phyloP scores from a whole-genome alignment of 2,797 vertebrate genomes.

The Delichon dasypus region DNA sequence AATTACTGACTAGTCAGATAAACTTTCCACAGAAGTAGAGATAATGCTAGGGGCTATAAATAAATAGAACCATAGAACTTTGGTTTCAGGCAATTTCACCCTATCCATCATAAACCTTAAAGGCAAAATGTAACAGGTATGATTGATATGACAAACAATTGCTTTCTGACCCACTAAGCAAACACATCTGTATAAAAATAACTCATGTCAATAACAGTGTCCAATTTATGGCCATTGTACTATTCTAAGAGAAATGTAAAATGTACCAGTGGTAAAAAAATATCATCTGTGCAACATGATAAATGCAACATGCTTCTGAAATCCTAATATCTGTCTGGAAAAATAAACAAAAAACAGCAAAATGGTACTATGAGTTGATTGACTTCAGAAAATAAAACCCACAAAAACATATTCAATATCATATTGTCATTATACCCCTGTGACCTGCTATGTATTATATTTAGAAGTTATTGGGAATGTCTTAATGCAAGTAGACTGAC shows the following conservation, averaged over 20 bases:
- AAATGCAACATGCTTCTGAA: neutral
- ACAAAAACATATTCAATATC: neutral
- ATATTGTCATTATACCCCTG: neutral
- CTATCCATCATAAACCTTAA: neutral
- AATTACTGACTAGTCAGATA: neutral
- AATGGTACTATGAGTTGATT: neutral
- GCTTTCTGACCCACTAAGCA: neutral
- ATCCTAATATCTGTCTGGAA: neutral
- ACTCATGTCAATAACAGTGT: neutral
- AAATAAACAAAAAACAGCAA: neutral
- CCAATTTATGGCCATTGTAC: neutral
- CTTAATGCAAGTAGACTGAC: neutral
- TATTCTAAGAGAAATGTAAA: neutral
- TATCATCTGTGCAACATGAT: neutral
- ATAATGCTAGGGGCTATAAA: neutral
- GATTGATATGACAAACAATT: neutral
- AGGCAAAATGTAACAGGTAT: neutral
- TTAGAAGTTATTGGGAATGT: neutral
- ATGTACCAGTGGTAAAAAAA: neutral
- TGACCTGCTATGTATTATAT: neutral
- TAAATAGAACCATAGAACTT: neutral
- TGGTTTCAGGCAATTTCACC: neutral
- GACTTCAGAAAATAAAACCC: neutral
- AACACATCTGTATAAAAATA: neutral
- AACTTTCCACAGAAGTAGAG: neutral